Base-by-base conservation (phyloP, 2,113 vertebrate species). In the Lepidothrix coronata region DNA sequence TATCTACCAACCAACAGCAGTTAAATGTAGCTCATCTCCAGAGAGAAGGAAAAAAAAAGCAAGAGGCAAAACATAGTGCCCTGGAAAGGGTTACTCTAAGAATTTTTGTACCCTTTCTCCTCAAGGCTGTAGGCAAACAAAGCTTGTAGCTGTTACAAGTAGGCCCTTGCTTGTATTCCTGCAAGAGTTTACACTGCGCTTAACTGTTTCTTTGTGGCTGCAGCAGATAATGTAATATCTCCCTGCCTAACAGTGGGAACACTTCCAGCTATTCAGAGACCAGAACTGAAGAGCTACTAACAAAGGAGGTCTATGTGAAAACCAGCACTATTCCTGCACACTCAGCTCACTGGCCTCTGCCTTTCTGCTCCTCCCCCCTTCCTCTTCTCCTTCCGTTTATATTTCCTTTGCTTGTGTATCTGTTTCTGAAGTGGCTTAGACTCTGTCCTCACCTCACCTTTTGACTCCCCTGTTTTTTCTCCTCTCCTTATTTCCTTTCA, bases 181-280 rank as follows among this genome's bases (percentile, higher is more conserved):
- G 55, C 78, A 77, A 55, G 65, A 86, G 86, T 88, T 96, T 74
- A 91, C 75, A 65, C 27, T 62, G n/a, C 1, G 4, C 59, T 94
- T 88, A 88, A 82, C 90, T 74, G 84, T 85, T 66, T 79, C 74
- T 85, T 86, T 94, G 94, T 91, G 94, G 83, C 68, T 79, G 81
- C 70, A 76, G 88, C 84, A 96, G 89, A 94, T 84, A 95, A 76
- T 89, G 89, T 84, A 88, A 17, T 68, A 88, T 54, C 43, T 85
- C 65, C 86, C 86, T 67, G 54, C 25, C 9, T 67, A 95, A 92
- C 46, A 58, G 77, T 62, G 94, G 95, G 88, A 93, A 93, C 68
- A 15, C 67, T 72, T 95, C 91, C 94, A 96, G 91, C 93, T 87
- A 93, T 96, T 96, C 88, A 93, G 51, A 84, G 41, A 54, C 48